A percentile compares a stretch with the other conserved stretches of the same genome.
Evolutionary conservation across 2,113 vertebrate species (phyloP).

Genomic region (Sminthopsis crassicaudata): DNA sequence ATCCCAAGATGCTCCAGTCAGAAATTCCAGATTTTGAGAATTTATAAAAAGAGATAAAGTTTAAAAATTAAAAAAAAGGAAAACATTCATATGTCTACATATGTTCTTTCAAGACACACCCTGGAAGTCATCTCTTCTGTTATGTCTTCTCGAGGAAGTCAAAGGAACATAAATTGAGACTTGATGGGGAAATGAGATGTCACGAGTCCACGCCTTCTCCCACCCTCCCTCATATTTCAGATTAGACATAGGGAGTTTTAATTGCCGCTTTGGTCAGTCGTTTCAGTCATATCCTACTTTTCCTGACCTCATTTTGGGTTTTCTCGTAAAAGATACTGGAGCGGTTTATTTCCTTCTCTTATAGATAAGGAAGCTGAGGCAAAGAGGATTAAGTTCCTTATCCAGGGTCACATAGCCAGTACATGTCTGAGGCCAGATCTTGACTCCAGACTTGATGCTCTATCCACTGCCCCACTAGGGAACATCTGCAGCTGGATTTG

Average conservation of each 20-base stretch:
- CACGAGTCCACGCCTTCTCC: background rate
- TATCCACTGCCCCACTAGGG: too few relatives aligned
- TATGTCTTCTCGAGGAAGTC: slow-evolving; percentile 15
- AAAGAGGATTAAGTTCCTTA: too few relatives aligned
- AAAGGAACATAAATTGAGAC: background rate
- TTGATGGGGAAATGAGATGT: background rate
- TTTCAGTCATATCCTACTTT: too few relatives aligned
- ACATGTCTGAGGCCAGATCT: too few relatives aligned
- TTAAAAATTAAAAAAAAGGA: background rate
- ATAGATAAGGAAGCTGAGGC: too few relatives aligned
- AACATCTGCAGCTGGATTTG: too few relatives aligned
- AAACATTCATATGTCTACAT: background rate
- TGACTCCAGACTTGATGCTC: too few relatives aligned
- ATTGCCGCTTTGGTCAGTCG: background rate
- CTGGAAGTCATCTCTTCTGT: slow-evolving; percentile 19
- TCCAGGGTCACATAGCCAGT: too few relatives aligned
- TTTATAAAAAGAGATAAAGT: background rate
- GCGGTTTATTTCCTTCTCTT: too few relatives aligned
- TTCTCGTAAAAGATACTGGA: too few relatives aligned
- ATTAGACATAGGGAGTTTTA: background rate
- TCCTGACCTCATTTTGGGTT: too few relatives aligned
- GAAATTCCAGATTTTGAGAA: background rate
- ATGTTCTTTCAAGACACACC: slow-evolving; percentile 37
- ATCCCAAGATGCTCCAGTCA: slow-evolving; percentile 15
- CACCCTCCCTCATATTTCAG: background rate